Base-by-base conservation (phyloP, 2,888 invertebrate genomes). In the Drosophila pseudotakahashii region DNA sequence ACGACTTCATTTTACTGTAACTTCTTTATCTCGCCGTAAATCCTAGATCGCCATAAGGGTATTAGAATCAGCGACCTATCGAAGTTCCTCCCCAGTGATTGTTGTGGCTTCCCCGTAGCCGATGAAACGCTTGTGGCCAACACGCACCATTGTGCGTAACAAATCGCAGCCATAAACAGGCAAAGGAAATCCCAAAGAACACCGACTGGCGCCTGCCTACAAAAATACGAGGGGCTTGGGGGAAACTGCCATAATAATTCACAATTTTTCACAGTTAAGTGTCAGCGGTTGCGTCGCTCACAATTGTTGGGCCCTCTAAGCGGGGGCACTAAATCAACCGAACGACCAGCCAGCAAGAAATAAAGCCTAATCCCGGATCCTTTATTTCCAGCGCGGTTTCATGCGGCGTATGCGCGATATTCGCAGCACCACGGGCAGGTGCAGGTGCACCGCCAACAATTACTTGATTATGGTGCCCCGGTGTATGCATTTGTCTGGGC, bases 191-290 rank as follows among this genome's bases (percentile, higher is more conserved):
- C 57, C 39, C 48, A 47, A 59, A 64, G 70, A 67, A 60, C 52
- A 64, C 68, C 63, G 61, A 75, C 78, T 71, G 45, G 37, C 23
- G 42, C 34, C 41, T 48, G 50, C 51, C 62, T 55, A 61, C 57
- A 30, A 50, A 52, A 23, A 44, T 34, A 16, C 39, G 16, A 16
- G 9, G 36, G 7, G 11, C 16, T 23, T 14, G 13, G 50, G 51
- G 66, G 66, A 30, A 75, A 73, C 78, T 75, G 78, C 78, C 81
- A 87, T 84, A 89, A 85, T 85, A 89, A 85, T 89, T 85, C 88
- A 89, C 82, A 89, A 89, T 85, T 87, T 85, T 85, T 85, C 89
- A 87, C 79, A 77, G 89, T 78, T 84, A 85, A 85, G 89, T 89
- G 85, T 85, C 85, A 89, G 84, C 83, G 67, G 68, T 45, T 60